These are phyloP conservation scores for Micrasema minimum DNA, from an alignment of 1,140 invertebrate species.

Conservation along the genomic window DNA sequence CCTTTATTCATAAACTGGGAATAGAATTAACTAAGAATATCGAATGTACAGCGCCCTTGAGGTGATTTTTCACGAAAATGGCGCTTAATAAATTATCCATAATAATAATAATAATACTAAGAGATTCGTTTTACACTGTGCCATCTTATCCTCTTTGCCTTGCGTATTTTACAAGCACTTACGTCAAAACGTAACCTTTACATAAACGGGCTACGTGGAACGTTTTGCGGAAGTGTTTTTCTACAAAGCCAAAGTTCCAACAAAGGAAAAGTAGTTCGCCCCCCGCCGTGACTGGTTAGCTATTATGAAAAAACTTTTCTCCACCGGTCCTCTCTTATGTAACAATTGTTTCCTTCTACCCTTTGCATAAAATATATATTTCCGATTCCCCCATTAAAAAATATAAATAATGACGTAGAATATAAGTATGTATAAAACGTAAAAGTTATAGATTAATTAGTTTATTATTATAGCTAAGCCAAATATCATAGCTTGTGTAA, in stretches of 20 bases:
- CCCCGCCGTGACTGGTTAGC: slow-evolving; percentile 1
- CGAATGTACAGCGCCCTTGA: too few relatives aligned
- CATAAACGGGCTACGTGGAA: slow-evolving; percentile 3
- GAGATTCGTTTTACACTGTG: too few relatives aligned
- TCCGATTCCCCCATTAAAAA: not conserved
- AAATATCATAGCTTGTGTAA: too few relatives aligned
- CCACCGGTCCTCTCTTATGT: not conserved
- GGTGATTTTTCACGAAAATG: too few relatives aligned
- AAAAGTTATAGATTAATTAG: not conserved
- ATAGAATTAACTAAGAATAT: too few relatives aligned
- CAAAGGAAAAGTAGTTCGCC: slow-evolving; percentile 10
- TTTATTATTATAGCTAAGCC: not conserved
- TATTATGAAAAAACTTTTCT: slow-evolving; percentile 33
- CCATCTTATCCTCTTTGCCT: not conserved
- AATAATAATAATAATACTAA: too few relatives aligned
- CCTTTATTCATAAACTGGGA: too few relatives aligned
- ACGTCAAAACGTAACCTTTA: not conserved
- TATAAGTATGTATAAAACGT: not conserved
- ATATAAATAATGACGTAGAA: not conserved
- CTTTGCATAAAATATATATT: not conserved
- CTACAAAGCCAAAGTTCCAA: slow-evolving; percentile 1
- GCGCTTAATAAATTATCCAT: too few relatives aligned
- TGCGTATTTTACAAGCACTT: not conserved
- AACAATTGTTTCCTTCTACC: slow-evolving; percentile 26
- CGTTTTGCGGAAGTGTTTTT: slow-evolving; percentile 8